Evolutionary conservation across 2,113 vertebrate species (phyloP), one percentile per base, ranked within the genome.

Genomic region (Crocuta crocuta): DNA sequence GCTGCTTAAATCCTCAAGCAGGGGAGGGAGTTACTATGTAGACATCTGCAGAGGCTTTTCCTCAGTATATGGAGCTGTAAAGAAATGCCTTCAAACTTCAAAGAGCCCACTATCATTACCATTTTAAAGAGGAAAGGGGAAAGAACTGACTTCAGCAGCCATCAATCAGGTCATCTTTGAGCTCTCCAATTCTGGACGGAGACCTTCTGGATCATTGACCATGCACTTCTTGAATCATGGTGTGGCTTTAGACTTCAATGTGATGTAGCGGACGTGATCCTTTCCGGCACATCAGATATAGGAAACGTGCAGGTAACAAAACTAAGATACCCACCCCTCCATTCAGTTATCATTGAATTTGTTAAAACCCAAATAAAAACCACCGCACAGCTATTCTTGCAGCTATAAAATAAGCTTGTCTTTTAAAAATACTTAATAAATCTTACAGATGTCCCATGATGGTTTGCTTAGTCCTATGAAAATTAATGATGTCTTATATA

Each of bases 241-340:
- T 96, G 97, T 97, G 97, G 81, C 97, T 96, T 98, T 96, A 97
- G 94, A 96, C 97, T 89, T 97, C 95, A 96, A 1, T 96, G 97
- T 97, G 97, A 95, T 96, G 90, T 92, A 97, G 97, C 70, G 50
- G 97, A 96, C 95, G 83, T 35, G 87, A 92, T 93, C 96, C 87
- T 94, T 98, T 97, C 92, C 74, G 76, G 95, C 96, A 97, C 96
- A 93, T 96, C 95, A 97, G 90, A 97, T 98, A 50, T 96, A 97
- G 94, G 94, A 94, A 95, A 96, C 80, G 4, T 90, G 55, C 96
- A 97, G 97, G 96, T 96, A 97, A 97, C 97, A 92, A 73, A 89
- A 84, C 95, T 92, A 55, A 95, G 92, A 96, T 84, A 81, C 84
- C 95, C 92, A 84, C 58, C 92, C 96, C 92, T 97, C 95, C 95